Base-by-base conservation (phyloP, 92 coral and sea anemone genomes). In the Chrysogorgia sp. region DNA sequence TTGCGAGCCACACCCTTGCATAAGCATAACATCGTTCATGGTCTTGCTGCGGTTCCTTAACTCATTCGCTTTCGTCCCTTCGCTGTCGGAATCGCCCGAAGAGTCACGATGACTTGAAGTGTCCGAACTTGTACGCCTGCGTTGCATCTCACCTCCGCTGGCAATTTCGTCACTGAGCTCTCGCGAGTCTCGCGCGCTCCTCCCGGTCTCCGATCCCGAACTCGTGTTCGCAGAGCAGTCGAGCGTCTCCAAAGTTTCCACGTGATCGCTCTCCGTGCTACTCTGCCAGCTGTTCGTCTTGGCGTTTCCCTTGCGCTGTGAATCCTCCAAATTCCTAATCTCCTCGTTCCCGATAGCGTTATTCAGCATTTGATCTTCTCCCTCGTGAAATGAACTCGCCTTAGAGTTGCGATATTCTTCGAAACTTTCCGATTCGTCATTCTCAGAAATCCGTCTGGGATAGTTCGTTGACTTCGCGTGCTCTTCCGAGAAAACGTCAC, bases 401-500 rank as follows among this genome's bases (percentile, higher is more conserved):
- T 68, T 10, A 26, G 21, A 41, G 15, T 40, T 14, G 31, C 49
- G 63, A 45, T 31, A 29, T 71, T 28, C 60, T 13, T 0, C 1
- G 52, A 49, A 3, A 35, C 28, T 70, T 33, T 10, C 40, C 0
- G 14, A n/a, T 9, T 20, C 26, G 49, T 7, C 13, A 0, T 53
- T 41, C 33, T 32, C 63, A 19, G 48, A 35, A 17, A 29, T 23
- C 34, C 32, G 31, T 7, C 23, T 2, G 32, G 8, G 22, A 56
- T 10, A 14, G n/a, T 72, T 50, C 24, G 65, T 13, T 9, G 1
- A 22, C 24, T 37, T 72, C 79, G 65, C 60, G 1, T 1, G 10
- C 17, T 22, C 64, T 28, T 56, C 79, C 21, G 79, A 15, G 33
- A 72, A 72, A 24, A 72, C 79, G 9, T 72, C 79, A 17, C 30